These are phyloP conservation scores for Lemur catta DNA, from an alignment of 2,797 vertebrate genomes.

Conservation along the genomic window DNA sequence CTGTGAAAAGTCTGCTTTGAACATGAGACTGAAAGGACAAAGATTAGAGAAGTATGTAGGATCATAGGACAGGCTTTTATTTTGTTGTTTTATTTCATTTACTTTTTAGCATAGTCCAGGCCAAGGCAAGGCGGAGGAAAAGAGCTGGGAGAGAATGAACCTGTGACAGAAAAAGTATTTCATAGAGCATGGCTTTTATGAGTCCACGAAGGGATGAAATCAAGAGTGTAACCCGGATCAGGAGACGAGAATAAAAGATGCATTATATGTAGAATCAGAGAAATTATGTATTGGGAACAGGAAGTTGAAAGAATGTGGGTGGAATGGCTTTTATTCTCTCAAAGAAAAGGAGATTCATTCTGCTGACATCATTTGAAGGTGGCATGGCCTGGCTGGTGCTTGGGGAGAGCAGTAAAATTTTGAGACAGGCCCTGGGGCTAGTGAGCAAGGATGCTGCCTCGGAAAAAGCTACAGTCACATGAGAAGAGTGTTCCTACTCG, in stretches of 20 bases:
- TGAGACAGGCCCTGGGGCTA: background rate
- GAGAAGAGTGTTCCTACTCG: background rate
- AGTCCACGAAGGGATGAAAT: background rate
- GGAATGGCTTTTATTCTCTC: background rate
- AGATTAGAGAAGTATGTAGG: background rate
- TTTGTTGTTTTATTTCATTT: conserved; percentile 24
- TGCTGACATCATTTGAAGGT: background rate
- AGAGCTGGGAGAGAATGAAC: background rate
- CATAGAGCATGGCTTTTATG: background rate
- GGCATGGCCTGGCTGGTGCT: background rate
- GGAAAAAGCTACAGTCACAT: background rate
- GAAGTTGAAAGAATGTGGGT: background rate
- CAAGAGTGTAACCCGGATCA: background rate
- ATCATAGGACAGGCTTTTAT: background rate
- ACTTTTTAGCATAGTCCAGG: background rate
- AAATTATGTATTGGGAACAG: background rate
- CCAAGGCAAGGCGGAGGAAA: background rate
- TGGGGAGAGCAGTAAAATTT: background rate
- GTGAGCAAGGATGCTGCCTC: background rate
- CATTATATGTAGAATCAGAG: background rate
- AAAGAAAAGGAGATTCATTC: background rate
- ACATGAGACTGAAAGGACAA: background rate
- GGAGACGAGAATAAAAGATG: background rate
- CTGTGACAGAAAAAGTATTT: background rate
- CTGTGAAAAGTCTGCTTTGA: background rate